A percentile compares a stretch with the other conserved stretches of the same genome.
These are phyloP conservation scores for Acestrorhynchus altus DNA, from an alignment of 2,797 vertebrate genomes.

Conservation along the genomic window DNA sequence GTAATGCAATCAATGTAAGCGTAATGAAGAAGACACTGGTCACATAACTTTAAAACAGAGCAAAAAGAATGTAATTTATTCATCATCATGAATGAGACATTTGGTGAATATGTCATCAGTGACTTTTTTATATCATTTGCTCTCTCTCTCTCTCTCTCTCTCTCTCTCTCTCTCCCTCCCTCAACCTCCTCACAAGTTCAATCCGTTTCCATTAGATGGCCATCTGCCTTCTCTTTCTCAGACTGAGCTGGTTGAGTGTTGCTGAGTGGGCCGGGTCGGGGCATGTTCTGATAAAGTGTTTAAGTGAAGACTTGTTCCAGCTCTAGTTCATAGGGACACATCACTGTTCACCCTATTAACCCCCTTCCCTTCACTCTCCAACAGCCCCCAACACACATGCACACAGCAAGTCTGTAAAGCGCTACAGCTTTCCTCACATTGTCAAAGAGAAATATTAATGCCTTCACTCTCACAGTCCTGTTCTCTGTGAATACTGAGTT, in stretches of 20 bases:
- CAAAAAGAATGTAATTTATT: no score
- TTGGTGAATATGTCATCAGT: constrained; percentile 53
- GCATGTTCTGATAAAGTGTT: constrained; percentile 54
- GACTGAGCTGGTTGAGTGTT: constrained; percentile 37
- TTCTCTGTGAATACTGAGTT: background rate
- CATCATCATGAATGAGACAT: constrained; percentile 57
- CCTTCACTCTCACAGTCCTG: background rate
- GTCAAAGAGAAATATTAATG: background rate
- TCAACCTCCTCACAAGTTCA: constrained; percentile 48
- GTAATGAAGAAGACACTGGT: no score
- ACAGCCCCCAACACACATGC: no score
- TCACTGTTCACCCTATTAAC: constrained; percentile 13
- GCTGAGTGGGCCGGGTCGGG: constrained; percentile 26
- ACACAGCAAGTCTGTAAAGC: background rate
- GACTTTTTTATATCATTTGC: constrained; percentile 30
- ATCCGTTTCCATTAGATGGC: constrained; percentile 52
- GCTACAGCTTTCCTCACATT: background rate
- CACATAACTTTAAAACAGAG: no score
- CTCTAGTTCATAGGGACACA: background rate
- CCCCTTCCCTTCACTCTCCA: background rate
- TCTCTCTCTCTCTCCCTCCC: constrained; percentile 11
- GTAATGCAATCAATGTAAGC: no score
- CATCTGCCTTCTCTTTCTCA: constrained; percentile 57
- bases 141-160: constrained; percentile 11
- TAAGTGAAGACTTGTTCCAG: constrained; percentile 38